phyloP scores from a whole-genome alignment of 2,113 vertebrate species.

The Chaetodon auriga region DNA sequence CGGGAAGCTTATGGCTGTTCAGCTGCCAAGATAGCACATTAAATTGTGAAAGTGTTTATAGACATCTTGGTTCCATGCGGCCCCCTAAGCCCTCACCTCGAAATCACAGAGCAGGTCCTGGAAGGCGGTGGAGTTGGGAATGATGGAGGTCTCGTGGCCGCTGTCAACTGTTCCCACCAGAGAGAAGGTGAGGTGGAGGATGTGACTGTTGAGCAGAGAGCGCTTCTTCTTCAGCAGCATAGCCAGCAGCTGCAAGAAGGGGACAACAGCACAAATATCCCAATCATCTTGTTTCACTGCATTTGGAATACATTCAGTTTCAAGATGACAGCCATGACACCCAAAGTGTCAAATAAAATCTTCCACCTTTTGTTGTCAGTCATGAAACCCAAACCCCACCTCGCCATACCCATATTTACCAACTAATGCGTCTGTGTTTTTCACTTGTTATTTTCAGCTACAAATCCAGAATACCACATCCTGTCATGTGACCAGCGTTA shows the following conservation, averaged over 20 bases:
- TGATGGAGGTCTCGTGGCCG: constrained; percentile 98
- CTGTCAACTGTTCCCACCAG: constrained; percentile 98
- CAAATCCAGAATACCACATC: not conserved
- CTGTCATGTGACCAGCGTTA: not conserved
- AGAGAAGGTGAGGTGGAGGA: constrained; percentile 98
- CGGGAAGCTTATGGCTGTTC: not conserved
- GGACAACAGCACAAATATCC: rapidly evolving
- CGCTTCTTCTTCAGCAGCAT: constrained; percentile 99
- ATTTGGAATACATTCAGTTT: not conserved
- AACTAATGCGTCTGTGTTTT: not conserved
- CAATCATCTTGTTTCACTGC: rapidly evolving
- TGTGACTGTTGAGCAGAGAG: constrained; percentile 96
- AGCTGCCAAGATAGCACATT: not conserved
- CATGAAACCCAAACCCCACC: too few species aligned
- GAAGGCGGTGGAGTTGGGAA: constrained; percentile 97
- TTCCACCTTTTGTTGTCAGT: too few species aligned
- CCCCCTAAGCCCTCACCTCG: constrained; percentile 85
- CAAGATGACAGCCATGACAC: not conserved
- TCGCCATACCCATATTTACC: too few species aligned
- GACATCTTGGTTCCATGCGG: rapidly evolving
- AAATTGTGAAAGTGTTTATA: not conserved
- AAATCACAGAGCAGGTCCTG: constrained; percentile 99
- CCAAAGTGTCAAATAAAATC: too few species aligned
- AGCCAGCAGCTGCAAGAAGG: constrained; percentile 88
- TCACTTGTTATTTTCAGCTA: not conserved